phyloP scores from a whole-genome alignment of 1,140 invertebrate species.

The Ericerus pela region DNA sequence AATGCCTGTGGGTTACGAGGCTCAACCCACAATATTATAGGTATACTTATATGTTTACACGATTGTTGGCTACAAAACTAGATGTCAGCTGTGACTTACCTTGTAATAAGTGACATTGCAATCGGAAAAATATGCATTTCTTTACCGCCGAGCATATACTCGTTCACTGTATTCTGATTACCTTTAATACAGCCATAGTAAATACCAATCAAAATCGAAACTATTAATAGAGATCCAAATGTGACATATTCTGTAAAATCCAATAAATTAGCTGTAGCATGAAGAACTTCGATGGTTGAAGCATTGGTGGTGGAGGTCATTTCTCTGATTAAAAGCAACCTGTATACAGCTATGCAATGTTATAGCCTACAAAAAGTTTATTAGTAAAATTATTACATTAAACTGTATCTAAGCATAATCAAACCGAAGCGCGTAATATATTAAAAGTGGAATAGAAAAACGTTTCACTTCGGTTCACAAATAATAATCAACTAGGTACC shows the following conservation, averaged over 20 bases:
- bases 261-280: neutral
- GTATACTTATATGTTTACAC: no score
- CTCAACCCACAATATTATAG: no score
- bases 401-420: no score
- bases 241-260: conserved; percentile 38
- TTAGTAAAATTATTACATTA: no score
- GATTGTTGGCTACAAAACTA: no score
- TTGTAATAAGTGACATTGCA: conserved; percentile 64
- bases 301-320: no score
- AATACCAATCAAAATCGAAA: conserved; percentile 45
- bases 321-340: neutral
- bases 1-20: no score
- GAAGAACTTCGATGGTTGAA: neutral
- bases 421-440: no score
- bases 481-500: no score
- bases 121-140: conserved; percentile 60
- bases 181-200: conserved; percentile 49
- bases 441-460: no score
- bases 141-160: conserved; percentile 56
- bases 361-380: neutral
- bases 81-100: no score
- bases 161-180: conserved; percentile 38
- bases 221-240: conserved; percentile 41
- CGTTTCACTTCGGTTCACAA: no score
- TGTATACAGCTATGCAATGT: neutral